Conservation (phyloP, 2,797 vertebrate genomes). For the Caiman crocodilus region DNA sequence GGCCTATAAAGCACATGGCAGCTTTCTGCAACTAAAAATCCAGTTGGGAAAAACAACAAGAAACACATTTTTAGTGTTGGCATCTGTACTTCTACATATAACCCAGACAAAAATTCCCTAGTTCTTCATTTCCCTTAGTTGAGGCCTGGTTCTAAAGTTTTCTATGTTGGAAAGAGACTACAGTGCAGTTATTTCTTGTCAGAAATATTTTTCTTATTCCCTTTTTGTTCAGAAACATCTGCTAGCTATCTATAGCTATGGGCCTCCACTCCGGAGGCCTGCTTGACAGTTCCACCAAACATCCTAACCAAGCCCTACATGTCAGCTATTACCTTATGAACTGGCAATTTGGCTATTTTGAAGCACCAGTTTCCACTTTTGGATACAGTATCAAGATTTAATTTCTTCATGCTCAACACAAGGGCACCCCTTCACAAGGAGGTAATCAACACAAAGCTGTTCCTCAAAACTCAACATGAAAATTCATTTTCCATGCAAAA, state of each 20-base stretch:
- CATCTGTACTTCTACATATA: not conserved
- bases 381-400: not conserved
- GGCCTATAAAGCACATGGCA: fast-evolving
- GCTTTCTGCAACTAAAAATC: not conserved
- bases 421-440: not conserved
- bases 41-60: not conserved
- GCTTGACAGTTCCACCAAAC: not conserved
- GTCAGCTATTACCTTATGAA: not conserved
- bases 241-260: not conserved
- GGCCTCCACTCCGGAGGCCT: not conserved
- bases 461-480: not conserved
- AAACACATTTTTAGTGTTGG: not conserved
- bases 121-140: not conserved
- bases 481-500: not conserved
- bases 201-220: not conserved
- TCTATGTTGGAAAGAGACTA: not conserved
- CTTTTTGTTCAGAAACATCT: not conserved
- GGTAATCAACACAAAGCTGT: not conserved
- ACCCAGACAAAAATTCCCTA: not conserved
- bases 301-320: not conserved
- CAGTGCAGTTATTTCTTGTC: not conserved
- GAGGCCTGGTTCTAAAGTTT: not conserved
- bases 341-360: not conserved
- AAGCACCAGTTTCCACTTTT: not conserved
- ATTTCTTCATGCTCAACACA: not conserved